phyloP scores from a whole-genome alignment of 1,140 invertebrate species.

The Gyrodactylus bullatarudis region DNA sequence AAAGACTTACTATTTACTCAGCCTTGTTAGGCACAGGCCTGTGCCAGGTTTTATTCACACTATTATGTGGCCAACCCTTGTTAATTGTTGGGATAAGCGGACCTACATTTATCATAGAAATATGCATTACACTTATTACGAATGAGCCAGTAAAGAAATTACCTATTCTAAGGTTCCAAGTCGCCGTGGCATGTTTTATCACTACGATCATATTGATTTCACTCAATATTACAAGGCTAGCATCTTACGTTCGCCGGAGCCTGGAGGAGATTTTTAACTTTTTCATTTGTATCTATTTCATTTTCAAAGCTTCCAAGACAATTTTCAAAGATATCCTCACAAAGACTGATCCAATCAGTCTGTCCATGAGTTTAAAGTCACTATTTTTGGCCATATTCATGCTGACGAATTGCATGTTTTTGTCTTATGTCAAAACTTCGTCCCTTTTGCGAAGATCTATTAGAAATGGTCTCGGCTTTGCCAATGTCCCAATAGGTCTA shows the following conservation, averaged over 20 bases:
- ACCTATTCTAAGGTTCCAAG: background rate
- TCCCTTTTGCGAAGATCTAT: background rate
- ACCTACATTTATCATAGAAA: constrained; percentile 1
- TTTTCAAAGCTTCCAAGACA: background rate
- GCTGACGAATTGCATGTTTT: background rate
- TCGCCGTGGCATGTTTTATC: background rate
- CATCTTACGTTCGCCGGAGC: background rate
- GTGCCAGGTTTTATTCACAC: background rate
- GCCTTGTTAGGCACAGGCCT: constrained; percentile 1
- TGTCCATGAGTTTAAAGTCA: background rate
- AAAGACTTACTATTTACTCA: background rate
- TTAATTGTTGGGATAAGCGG: constrained; percentile 2
- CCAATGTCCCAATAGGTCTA: background rate
- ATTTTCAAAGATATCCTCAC: background rate
- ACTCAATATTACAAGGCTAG: background rate
- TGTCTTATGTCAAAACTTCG: background rate
- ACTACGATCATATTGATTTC: background rate
- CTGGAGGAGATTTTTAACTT: background rate
- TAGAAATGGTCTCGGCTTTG: background rate
- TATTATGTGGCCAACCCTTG: background rate
- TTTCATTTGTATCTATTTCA: background rate
- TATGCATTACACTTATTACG: background rate
- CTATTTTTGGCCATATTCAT: background rate
- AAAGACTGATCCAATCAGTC: background rate
- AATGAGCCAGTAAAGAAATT: background rate